These are phyloP conservation scores for Oryzias curvinotus DNA, from an alignment of 2,113 vertebrate species.

Conservation along the genomic window DNA sequence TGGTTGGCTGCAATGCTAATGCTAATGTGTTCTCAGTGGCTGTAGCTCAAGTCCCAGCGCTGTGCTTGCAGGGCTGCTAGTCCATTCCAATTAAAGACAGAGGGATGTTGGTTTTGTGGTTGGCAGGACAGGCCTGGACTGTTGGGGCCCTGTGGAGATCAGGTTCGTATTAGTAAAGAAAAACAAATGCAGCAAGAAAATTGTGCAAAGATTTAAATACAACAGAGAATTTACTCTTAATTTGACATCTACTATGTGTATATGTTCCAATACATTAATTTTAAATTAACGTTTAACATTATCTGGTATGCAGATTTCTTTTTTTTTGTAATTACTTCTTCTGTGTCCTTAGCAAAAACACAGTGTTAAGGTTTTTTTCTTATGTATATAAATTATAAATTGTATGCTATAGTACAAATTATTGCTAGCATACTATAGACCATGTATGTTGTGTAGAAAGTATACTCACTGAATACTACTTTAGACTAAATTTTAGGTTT, in stretches of 20 bases:
- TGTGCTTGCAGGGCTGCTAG: slow-evolving; percentile 51
- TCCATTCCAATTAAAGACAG: slow-evolving; percentile 71
- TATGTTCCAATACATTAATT: too few species aligned
- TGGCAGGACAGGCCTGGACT: slow-evolving; percentile 52
- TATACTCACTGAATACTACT: too few species aligned
- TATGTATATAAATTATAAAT: too few species aligned
- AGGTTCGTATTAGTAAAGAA: slow-evolving; percentile 53
- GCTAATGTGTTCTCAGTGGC: slow-evolving; percentile 70
- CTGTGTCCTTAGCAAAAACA: too few species aligned
- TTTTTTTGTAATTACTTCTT: too few species aligned
- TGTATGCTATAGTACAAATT: too few species aligned
- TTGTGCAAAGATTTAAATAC: slow-evolving; percentile 46
- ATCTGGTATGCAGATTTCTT: too few species aligned
- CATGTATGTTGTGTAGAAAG: too few species aligned
- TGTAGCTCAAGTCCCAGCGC: slow-evolving; percentile 50
- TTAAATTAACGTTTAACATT: too few species aligned
- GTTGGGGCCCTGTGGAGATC: slow-evolving; percentile 45
- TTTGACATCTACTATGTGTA: slow-evolving; percentile 25
- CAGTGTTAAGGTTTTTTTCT: too few species aligned
- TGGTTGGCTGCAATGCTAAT: slow-evolving; percentile 70
- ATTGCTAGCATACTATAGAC: too few species aligned
- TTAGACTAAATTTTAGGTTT: too few species aligned
- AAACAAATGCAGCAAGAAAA: slow-evolving; percentile 53
- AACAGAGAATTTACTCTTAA: slow-evolving; percentile 33
- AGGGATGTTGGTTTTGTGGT: slow-evolving; percentile 54